A percentile compares a stretch with the other conserved stretches of the same genome.
Evolutionary conservation across 2,797 vertebrate genomes (phyloP).

Genomic region (Malurus leucopterus): DNA sequence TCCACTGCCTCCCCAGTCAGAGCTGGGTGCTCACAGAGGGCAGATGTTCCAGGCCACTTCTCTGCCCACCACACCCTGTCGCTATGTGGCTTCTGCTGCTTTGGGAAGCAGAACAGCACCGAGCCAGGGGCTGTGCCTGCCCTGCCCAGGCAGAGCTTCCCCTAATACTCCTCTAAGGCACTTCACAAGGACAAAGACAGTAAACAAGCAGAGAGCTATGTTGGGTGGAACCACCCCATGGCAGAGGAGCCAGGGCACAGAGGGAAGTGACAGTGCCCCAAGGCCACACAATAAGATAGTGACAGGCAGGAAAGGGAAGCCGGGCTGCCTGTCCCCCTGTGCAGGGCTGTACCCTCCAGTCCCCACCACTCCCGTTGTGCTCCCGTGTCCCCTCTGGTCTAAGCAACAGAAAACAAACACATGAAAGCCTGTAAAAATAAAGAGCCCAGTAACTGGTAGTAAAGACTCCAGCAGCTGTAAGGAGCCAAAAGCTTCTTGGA

Average conservation of each 20-base stretch:
- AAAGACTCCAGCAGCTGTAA: conserved; percentile 48
- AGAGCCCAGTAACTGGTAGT: conserved; percentile 34
- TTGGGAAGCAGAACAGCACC: neutral
- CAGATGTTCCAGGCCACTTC: rapidly evolving
- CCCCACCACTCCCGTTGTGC: neutral
- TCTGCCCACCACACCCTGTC: neutral
- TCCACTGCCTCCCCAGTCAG: neutral
- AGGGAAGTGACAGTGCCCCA: conserved; percentile 37
- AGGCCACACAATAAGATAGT: conserved; percentile 38
- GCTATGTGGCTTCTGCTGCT: rapidly evolving
- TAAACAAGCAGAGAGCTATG: neutral
- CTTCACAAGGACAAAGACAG: neutral
- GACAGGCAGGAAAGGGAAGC: conserved; percentile 46
- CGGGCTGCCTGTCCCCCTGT: neutral
- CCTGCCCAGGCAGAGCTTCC: neutral
- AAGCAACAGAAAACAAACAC: conserved; percentile 37
- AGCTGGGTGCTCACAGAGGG: neutral
- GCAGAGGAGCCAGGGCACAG: conserved; percentile 8
- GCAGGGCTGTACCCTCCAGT: neutral
- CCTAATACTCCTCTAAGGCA: neutral
- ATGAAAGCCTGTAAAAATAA: conserved; percentile 43
- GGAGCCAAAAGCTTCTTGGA: conserved; percentile 58
- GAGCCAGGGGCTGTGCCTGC: neutral
- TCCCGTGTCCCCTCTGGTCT: neutral
- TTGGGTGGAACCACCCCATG: conserved; percentile 13